A percentile compares a stretch with the other conserved stretches of the same genome.
These are phyloP conservation scores for Aplodontia rufa DNA, from an alignment of 2,113 vertebrate genomes.

Conservation along the genomic window DNA sequence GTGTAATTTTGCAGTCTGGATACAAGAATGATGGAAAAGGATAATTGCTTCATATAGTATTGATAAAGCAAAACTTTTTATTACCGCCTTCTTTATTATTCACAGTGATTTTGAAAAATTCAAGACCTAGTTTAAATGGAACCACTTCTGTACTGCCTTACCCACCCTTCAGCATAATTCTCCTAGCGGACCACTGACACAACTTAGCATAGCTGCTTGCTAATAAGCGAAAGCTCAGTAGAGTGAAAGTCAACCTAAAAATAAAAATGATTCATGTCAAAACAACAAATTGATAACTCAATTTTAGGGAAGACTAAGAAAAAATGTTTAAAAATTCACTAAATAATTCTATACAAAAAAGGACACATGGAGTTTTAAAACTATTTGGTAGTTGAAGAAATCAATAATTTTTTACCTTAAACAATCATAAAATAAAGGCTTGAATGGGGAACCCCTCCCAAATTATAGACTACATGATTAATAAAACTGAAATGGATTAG, in stretches of 20 bases:
- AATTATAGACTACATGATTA: not conserved
- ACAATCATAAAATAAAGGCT: not conserved
- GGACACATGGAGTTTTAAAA: not conserved
- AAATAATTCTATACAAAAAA: not conserved
- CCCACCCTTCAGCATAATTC: not conserved
- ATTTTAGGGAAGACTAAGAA: not conserved
- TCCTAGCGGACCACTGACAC: not conserved
- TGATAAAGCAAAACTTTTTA: conserved; percentile 5
- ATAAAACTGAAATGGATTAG: not conserved
- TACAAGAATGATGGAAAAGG: not conserved
- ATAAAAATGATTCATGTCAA: not conserved
- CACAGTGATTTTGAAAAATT: conserved; percentile 34
- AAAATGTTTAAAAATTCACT: not conserved
- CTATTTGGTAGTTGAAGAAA: not conserved
- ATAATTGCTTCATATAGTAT: not conserved
- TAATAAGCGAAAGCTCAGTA: not conserved
- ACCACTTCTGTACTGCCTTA: not conserved
- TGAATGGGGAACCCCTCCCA: not conserved
- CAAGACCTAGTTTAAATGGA: not conserved
- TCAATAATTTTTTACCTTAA: not conserved
- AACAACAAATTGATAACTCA: not conserved
- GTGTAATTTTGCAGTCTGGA: not conserved
- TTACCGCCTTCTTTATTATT: not conserved
- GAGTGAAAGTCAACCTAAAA: not conserved
- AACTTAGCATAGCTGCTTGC: not conserved